Conservation (phyloP, 2,888 invertebrate species). For the Scaptomyza caliginosa region DNA sequence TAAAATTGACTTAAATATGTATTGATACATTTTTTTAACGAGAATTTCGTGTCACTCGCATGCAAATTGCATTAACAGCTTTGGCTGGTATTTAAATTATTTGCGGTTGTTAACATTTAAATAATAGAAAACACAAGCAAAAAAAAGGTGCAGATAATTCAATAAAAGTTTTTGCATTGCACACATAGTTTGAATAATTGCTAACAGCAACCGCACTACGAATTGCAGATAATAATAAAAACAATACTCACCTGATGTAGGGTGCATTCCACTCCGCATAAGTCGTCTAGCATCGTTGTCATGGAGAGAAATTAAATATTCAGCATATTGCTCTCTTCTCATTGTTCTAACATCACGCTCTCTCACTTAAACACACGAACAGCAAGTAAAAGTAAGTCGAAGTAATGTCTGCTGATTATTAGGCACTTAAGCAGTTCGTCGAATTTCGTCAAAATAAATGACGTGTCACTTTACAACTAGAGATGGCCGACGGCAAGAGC, state of each 20-base stretch:
- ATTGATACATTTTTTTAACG: neutral
- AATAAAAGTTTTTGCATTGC: conserved; percentile 19
- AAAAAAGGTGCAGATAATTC: conserved; percentile 13
- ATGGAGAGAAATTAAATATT: conserved; percentile 79
- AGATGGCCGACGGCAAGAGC: neutral
- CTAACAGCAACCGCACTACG: conserved; percentile 11
- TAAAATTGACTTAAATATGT: neutral
- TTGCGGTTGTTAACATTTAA: conserved; percentile 15
- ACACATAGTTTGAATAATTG: conserved; percentile 18
- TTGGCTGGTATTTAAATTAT: neutral
- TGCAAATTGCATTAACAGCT: neutral
- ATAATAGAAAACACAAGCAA: neutral
- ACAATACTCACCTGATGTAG: neutral
- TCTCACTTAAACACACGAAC: neutral
- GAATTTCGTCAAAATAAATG: conserved; percentile 60
- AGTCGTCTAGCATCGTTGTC: neutral
- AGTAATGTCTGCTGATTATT: conserved; percentile 48
- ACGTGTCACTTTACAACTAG: conserved; percentile 3
- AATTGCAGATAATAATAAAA: neutral
- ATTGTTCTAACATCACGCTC: neutral
- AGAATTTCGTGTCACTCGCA: neutral
- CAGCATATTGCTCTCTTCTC: conserved; percentile 1
- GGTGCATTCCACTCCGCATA: no score
- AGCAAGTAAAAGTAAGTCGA: conserved; percentile 58
- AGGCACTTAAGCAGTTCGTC: conserved; percentile 55